phyloP scores from a whole-genome alignment of 2,113 vertebrate species.

The Potamarius usumacintae region DNA sequence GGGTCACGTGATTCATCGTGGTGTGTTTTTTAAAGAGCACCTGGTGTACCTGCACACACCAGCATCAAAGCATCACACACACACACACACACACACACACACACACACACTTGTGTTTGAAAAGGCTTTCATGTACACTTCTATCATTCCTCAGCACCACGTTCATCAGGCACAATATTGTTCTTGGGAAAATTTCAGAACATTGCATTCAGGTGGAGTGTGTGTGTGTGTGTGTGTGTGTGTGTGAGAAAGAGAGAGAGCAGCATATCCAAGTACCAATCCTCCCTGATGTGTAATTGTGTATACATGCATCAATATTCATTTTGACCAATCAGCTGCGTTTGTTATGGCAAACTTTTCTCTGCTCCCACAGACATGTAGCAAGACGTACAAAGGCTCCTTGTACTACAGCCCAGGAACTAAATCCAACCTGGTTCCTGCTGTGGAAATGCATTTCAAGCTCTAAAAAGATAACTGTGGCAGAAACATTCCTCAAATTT shows the following conservation, averaged over 20 bases:
- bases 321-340: background rate
- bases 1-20: conserved; percentile 6
- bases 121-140: background rate
- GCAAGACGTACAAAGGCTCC: background rate
- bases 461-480: background rate
- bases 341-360: background rate
- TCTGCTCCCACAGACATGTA: background rate
- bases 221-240: background rate
- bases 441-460: background rate
- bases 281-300: background rate
- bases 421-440: background rate
- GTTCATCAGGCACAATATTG: background rate
- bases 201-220: background rate
- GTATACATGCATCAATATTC: background rate
- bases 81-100: conserved; percentile 3
- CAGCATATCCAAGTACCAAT: background rate
- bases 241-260: background rate
- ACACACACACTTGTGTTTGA: background rate
- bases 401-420: background rate
- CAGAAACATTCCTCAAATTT: background rate
- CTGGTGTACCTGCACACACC: background rate
- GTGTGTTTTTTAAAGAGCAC: conserved; percentile 9
- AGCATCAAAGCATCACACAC: background rate
- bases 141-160: background rate
- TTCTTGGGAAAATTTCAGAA: background rate